phyloP scores from a whole-genome alignment of 2,888 invertebrate species.

The Stenodera caucasica region DNA sequence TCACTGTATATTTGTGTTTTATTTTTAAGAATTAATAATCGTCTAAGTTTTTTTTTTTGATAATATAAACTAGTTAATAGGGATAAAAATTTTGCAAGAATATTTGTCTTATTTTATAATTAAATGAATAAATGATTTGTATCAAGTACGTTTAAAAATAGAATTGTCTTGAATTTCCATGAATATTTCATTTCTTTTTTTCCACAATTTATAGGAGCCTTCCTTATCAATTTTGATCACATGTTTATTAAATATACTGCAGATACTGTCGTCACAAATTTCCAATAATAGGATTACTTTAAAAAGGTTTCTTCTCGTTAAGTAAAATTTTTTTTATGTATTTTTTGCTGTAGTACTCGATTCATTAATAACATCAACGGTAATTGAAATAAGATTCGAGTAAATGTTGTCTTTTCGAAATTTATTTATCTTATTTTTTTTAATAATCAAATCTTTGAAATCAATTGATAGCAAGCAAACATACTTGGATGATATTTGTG shows the following conservation, averaged over 20 bases:
- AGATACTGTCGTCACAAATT: too few species aligned
- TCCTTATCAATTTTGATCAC: too few species aligned
- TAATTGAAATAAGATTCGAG: too few species aligned
- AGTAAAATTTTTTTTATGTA: too few species aligned
- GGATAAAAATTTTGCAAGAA: not conserved
- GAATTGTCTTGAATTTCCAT: not conserved
- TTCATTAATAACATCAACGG: too few species aligned
- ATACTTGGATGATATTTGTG: constrained; percentile 44
- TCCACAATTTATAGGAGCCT: too few species aligned
- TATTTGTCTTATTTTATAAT: not conserved
- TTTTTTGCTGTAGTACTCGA: too few species aligned
- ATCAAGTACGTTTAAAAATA: not conserved
- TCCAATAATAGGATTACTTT: not conserved
- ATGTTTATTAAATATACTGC: too few species aligned
- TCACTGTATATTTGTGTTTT: constrained; percentile 7
- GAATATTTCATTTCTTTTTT: not conserved
- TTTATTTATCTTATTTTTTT: not conserved
- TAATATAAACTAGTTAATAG: not conserved
- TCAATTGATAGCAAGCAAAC: not conserved
- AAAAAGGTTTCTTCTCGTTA: not conserved
- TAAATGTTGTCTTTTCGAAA: too few species aligned
- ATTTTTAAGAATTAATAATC: constrained; percentile 3
- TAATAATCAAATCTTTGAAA: not conserved
- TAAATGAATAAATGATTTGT: not conserved
- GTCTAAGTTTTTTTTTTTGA: not conserved